Evolutionary conservation across 2,113 vertebrate species (phyloP), one percentile per base, ranked within the genome.

Genomic region (Antigone vipio): DNA sequence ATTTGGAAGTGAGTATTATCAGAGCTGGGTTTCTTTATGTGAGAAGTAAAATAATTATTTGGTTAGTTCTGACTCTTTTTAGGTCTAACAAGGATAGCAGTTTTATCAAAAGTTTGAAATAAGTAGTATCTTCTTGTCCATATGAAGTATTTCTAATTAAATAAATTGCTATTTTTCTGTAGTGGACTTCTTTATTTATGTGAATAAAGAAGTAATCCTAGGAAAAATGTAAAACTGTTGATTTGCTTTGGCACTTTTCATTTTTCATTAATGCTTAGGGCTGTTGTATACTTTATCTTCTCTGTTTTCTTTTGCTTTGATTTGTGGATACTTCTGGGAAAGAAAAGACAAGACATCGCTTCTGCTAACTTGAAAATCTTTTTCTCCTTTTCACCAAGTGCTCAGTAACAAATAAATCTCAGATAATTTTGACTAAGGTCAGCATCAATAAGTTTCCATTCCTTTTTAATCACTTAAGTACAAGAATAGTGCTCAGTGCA

Each of bases 1-100:
- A 97, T 52, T 95, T 68, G 9, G 92, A 98, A 97, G 98, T 98
- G 96, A 97, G 95, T 95, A 62, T 75, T 30, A 49, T 35, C 71
- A 76, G 47, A 85, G 32, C 12, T 58, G 19, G 7, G 4, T 58
- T 83, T 73, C 66, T 85, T 92, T 77, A 42, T 40, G 29, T n/a
- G 26, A 73, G 55, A 75, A 83, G 15, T 52, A 30, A 76, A 76
- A 32, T 8, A 38, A 30, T 17, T 68, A 19, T 49, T 42, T 77
- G 24, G 10, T 49, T 68, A 35, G 11, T 66, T 80, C 35, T 68
- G 38, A 4, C 21, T 40, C 29, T 24, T 82, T 69, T 71, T 53
- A 52, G 50, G 21, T 79, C 60, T 67, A 49, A 58, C 34, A 71
- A 75, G 4, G 19, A 34, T 32, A 44, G 4, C 6, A 40, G 9